Evolutionary conservation across 1,140 invertebrate genomes (phyloP).

Genomic region (Drosophila arawakana): DNA sequence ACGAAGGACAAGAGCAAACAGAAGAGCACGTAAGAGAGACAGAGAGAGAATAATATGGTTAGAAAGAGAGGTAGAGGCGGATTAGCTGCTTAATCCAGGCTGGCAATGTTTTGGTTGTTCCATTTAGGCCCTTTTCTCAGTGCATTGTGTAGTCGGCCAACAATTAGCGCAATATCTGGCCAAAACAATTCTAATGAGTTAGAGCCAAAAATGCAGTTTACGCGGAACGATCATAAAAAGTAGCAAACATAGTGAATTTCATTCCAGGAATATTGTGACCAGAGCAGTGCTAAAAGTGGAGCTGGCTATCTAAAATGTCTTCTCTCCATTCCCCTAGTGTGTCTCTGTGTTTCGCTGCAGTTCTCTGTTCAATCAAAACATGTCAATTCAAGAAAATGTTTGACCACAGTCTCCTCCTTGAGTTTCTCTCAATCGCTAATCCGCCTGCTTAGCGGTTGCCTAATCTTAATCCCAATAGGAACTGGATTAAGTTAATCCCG

Average conservation of each 20-base stretch:
- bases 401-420: neutral
- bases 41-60: neutral
- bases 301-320: neutral
- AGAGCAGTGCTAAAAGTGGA: neutral
- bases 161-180: slow-evolving; percentile 48
- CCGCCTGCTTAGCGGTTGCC: slow-evolving; percentile 53
- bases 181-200: slow-evolving; percentile 44
- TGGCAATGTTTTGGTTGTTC: slow-evolving; percentile 42
- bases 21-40: neutral
- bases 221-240: slow-evolving; percentile 43
- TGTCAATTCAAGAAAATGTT: too few relatives aligned
- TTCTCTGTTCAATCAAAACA: neutral
- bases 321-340: neutral
- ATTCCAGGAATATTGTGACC: slow-evolving; percentile 15
- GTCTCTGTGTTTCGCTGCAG: neutral
- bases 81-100: slow-evolving; percentile 65
- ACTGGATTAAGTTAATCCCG: slow-evolving; percentile 25
- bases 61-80: slow-evolving; percentile 20
- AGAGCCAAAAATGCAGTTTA: slow-evolving; percentile 16
- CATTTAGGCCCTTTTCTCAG: slow-evolving; percentile 52
- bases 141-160: slow-evolving; percentile 32
- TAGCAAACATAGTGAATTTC: neutral
- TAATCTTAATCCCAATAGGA: slow-evolving; percentile 69
- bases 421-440: slow-evolving; percentile 33
- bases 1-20: neutral